Base-by-base conservation (phyloP, 2,797 vertebrate genomes). In the Epinephelus malabaricus region DNA sequence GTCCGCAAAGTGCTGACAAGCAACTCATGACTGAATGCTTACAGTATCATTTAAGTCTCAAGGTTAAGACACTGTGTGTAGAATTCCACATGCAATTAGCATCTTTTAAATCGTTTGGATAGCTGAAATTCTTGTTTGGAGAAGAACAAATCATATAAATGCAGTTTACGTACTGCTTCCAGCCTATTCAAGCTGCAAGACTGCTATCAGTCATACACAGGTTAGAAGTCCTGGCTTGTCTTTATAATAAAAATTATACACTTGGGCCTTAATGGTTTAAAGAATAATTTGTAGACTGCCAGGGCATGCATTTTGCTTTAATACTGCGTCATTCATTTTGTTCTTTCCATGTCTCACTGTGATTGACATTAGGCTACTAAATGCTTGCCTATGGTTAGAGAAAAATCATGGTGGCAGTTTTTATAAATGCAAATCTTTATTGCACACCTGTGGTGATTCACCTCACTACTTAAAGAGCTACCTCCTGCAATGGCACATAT, bases 1-100 rank as follows among this genome's bases (percentile, higher is more conserved):
- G 4, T 67, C 9, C 40, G 7, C 7, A 3, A 50, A 54, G n/a
- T 21, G 10, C 30, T 65, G 49, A 25, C 19, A 12, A 63, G 13
- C 8, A 66, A 73, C 62, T 40, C 21, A 45, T 46, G 7, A 62
- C 10, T 51, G 23, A 47, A 69, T 78, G 15, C 58, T 56, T 76
- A 43, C 21, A 40, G 34, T 40, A 7, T 21, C 4, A 56, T 80
- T 54, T 68, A 14, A 49, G 14, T 34, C 51, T 59, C 15, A 59
- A 64, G 15, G 47, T 53, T 5, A 17, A 60, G 12, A 56, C 21
- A 17, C 17, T 14, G 2, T 13, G 12, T 21, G 10, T 14, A 7
- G 11, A 60, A 40, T 18, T 25, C 19, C 6, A 21, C 46, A 18
- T 40, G 13, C 18, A 5, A 30, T 51, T 38, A 13, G 2, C 2